phyloP scores from a whole-genome alignment of 2,797 vertebrate genomes.

The Bovichtus diacanthus region DNA sequence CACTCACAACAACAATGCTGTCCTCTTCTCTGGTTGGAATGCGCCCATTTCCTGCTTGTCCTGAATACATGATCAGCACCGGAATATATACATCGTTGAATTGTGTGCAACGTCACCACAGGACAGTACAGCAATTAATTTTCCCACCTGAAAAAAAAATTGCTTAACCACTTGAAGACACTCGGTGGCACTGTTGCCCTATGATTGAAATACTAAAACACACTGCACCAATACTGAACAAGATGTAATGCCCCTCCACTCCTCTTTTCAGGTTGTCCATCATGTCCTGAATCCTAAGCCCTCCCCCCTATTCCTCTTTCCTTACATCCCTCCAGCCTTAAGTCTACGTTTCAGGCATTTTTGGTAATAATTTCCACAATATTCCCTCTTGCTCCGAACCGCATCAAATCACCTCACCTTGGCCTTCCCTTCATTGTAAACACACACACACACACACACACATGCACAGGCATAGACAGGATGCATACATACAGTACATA shows the following conservation, averaged over 20 bases:
- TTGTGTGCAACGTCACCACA: background rate
- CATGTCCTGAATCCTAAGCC: conserved; percentile 32
- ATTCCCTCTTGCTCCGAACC: background rate
- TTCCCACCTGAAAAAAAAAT: too few species aligned
- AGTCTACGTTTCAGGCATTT: conserved; percentile 2
- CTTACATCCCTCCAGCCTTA: background rate
- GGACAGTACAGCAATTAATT: background rate
- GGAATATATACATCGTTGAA: background rate
- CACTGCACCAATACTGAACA: conserved; percentile 52
- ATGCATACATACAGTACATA: too few species aligned
- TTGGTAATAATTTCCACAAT: too few species aligned
- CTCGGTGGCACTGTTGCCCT: conserved; percentile 65
- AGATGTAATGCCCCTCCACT: conserved; percentile 35
- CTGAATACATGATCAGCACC: background rate
- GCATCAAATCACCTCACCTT: background rate
- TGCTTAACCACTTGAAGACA: conserved; percentile 15
- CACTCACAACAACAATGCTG: background rate
- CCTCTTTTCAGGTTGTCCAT: conserved; percentile 46
- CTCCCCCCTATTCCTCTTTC: background rate
- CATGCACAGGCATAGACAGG: background rate
- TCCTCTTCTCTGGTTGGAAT: background rate
- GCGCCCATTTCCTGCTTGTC: background rate
- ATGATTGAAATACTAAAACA: background rate
- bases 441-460: too few species aligned
- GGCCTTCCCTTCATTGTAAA: conserved; percentile 2